Evolutionary conservation across 2,797 vertebrate species (phyloP).

Genomic region (Limnodromus scolopaceus): DNA sequence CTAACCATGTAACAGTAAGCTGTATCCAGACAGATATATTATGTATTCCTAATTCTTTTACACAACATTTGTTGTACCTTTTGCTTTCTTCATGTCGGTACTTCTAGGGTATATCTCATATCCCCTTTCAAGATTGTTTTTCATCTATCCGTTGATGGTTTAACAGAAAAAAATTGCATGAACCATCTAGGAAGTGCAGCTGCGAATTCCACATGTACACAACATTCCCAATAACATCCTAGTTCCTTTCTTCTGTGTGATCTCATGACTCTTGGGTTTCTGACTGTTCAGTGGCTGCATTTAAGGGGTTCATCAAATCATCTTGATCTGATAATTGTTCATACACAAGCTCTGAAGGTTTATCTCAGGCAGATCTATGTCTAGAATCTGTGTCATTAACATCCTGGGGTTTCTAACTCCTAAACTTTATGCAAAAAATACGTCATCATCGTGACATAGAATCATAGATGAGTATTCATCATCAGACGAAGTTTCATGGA

Average conservation of each 20-base stretch:
- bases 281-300: background rate
- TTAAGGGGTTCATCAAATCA: background rate
- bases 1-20: background rate
- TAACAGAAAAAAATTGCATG: background rate
- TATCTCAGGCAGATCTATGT: background rate
- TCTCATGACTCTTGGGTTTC: background rate
- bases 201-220: background rate
- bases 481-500: background rate
- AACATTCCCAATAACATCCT: background rate
- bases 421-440: background rate
- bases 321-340: background rate
- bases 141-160: background rate
- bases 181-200: background rate
- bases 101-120: background rate
- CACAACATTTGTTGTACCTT: background rate
- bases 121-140: background rate
- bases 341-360: background rate
- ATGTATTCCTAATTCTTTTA: background rate
- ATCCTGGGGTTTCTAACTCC: background rate
- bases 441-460: background rate
- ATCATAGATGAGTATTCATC: background rate
- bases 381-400: background rate
- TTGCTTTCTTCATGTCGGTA: background rate
- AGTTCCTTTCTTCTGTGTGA: background rate
- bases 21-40: background rate